phyloP scores from a whole-genome alignment of 2,888 invertebrate genomes.

The Stenoptilia bipunctidactyla region DNA sequence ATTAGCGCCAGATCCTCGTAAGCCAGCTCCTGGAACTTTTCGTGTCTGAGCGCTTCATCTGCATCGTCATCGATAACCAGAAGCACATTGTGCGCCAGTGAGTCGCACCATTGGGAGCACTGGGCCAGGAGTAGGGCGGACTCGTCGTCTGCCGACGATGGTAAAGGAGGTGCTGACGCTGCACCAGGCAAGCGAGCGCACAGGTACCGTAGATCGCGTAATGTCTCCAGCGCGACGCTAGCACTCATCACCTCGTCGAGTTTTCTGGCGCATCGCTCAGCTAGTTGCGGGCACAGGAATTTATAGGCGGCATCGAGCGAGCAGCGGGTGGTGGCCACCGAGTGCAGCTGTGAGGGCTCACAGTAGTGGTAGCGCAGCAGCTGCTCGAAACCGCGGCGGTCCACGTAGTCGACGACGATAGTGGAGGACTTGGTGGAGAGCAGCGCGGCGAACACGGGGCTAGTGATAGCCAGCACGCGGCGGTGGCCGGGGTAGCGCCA shows the following conservation, averaged over 20 bases:
- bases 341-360: conserved; percentile 72
- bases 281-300: conserved; percentile 78
- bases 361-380: conserved; percentile 76
- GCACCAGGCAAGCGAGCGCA: conserved; percentile 55
- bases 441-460: conserved; percentile 75
- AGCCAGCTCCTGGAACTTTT: conserved; percentile 69
- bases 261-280: conserved; percentile 76
- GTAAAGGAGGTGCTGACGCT: conserved; percentile 62
- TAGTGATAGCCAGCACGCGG: conserved; percentile 72
- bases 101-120: conserved; percentile 68
- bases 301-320: conserved; percentile 82
- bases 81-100: conserved; percentile 77
- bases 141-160: conserved; percentile 44
- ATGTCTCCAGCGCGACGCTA: conserved; percentile 75
- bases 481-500: conserved; percentile 79
- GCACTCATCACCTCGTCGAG: conserved; percentile 75
- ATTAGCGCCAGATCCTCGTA: conserved; percentile 75
- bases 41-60: conserved; percentile 46
- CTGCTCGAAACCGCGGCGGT: conserved; percentile 77
- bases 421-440: conserved; percentile 49
- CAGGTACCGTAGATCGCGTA: conserved; percentile 66
- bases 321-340: conserved; percentile 75
- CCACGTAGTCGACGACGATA: conserved; percentile 71
- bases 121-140: conserved; percentile 51
- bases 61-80: conserved; percentile 59